These are phyloP conservation scores for Loris lydekkerianus DNA, from an alignment of 2,797 vertebrate species.

Conservation along the genomic window DNA sequence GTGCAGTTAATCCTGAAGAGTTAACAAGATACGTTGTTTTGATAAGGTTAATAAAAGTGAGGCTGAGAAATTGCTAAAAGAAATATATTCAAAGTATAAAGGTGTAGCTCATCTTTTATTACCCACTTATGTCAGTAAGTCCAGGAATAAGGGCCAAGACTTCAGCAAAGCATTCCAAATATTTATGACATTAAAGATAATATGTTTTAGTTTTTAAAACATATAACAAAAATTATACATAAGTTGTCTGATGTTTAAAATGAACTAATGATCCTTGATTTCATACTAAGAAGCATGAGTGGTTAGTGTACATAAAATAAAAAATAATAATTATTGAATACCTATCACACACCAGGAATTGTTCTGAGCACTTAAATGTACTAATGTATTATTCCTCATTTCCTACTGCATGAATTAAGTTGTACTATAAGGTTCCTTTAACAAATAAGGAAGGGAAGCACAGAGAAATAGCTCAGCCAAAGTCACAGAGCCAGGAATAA, in stretches of 20 bases:
- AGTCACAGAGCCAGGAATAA: not conserved
- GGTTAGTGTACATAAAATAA: not conserved
- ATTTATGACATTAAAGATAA: not conserved
- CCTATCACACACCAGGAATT: not conserved
- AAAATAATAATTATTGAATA: not conserved
- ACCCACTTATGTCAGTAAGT: not conserved
- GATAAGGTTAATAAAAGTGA: not conserved
- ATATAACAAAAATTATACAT: not conserved
- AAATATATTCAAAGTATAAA: not conserved
- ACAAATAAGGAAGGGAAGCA: not conserved
- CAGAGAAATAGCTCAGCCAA: not conserved
- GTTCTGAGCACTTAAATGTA: not conserved
- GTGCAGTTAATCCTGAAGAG: not conserved
- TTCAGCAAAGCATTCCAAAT: not conserved
- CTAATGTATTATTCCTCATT: not conserved
- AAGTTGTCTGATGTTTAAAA: slow-evolving; percentile 35
- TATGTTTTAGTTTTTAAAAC: slow-evolving; percentile 47
- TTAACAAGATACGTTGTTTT: not conserved
- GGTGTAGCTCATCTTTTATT: not conserved
- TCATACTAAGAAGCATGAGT: not conserved
- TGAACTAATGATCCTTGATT: not conserved
- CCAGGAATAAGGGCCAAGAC: slow-evolving; percentile 9
- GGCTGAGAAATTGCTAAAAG: not conserved
- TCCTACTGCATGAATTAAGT: not conserved
- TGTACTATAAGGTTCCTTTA: not conserved